Base-by-base conservation (phyloP, 1,140 invertebrate species). In the Zelostemma sp. region DNA sequence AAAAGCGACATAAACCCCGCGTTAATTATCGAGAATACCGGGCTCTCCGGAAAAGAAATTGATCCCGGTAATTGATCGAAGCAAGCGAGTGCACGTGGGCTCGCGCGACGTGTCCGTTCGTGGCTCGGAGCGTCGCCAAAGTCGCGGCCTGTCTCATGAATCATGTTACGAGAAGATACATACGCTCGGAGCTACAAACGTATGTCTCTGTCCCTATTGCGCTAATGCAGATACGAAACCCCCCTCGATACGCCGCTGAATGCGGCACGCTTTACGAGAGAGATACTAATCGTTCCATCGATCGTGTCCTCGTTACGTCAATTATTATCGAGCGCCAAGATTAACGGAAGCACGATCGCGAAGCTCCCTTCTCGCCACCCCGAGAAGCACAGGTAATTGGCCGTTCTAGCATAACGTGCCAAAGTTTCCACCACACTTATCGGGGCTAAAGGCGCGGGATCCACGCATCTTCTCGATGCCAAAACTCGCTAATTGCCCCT, bases 291-390 rank as follows among this genome's bases (percentile, higher is more conserved):
- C 57, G 68, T 61, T 65, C 58, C 68, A 71, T 71, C 60, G 68
- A 66, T 65, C 58, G 62, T 53, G 62, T 65, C 62, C 58, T 62
- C 68, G 68, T 71, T 71, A 71, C 68, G 68, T 71, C 62, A 71
- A 62, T 71, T 62, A 71, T 71, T 66, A 66, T 65, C 62, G 62
- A 66, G 58, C 68, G 54, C 16, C 25, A 47, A 62, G 62, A 70
- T 70, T 61, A 65, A 57, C 57, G 62, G 53, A 70, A 64, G 60
- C 61, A 57, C 47, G 63, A 57, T 64, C 61, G 57, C 61, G 61
- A 62, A 65, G 46, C 64, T 40, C 46, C 60, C 51, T 41, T 69
- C 40, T 57, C 57, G 48, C 57, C 41, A 49, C 45, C 55, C 47
- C 11, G 40, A 4, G 49, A 18, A 69, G 58, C 49, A 53, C 43